Conservation (phyloP, 2,888 invertebrate genomes). For the Rotaria macrura region DNA sequence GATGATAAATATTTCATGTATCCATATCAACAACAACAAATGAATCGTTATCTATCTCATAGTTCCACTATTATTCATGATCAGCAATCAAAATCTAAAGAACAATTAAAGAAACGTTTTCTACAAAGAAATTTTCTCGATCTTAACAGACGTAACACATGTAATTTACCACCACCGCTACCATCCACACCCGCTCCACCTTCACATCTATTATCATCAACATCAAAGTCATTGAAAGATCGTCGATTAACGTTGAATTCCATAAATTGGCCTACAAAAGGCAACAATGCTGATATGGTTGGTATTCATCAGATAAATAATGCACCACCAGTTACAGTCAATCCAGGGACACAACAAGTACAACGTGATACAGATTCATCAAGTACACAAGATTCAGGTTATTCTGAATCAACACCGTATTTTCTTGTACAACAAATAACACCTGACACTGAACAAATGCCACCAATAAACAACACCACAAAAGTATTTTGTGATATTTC, state of each 20-base stretch:
- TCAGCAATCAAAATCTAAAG: background rate
- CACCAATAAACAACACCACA: background rate
- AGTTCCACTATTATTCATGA: background rate
- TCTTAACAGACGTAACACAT: background rate
- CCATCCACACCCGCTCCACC: too few relatives aligned
- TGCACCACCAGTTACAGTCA: background rate
- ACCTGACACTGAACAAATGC: background rate
- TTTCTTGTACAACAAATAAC: background rate
- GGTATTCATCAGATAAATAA: background rate
- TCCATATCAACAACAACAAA: background rate
- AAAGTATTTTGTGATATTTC: background rate
- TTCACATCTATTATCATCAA: background rate
- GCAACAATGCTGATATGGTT: background rate
- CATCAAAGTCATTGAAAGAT: background rate
- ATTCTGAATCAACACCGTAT: constrained; percentile 12
- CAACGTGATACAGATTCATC: constrained; percentile 12
- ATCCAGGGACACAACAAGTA: background rate
- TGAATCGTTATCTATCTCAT: constrained; percentile 12
- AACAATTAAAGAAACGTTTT: background rate
- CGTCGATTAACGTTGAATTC: background rate
- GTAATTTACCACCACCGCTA: background rate
- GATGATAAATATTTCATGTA: background rate
- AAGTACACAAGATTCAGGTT: constrained; percentile 17
- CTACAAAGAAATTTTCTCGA: background rate
- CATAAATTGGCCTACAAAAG: background rate